Conservation (phyloP, 2,113 vertebrate genomes). For the Rhinolophus ferrumequinum region DNA sequence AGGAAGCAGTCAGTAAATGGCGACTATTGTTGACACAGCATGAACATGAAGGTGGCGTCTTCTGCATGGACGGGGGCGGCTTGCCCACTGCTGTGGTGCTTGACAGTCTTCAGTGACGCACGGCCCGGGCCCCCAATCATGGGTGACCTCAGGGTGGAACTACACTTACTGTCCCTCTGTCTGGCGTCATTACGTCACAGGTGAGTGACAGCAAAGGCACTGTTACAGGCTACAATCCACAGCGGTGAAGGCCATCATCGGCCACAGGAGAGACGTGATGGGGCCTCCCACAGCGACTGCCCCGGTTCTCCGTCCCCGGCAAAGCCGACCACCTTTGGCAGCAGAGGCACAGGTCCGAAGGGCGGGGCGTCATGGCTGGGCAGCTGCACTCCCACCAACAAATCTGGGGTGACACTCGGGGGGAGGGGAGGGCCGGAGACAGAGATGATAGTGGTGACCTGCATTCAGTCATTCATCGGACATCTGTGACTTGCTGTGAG, state of each 20-base stretch:
- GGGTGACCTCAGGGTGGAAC: background rate
- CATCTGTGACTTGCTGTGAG: background rate
- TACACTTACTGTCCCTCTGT: no score
- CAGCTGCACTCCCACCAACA: rapidly evolving
- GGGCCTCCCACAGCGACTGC: rapidly evolving
- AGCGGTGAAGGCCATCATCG: rapidly evolving
- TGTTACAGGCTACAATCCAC: rapidly evolving
- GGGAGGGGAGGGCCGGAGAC: background rate
- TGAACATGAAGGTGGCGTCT: rapidly evolving
- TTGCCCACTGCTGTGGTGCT: rapidly evolving
- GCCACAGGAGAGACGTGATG: rapidly evolving
- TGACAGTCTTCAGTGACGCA: rapidly evolving
- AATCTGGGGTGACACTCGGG: background rate
- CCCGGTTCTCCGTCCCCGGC: no score
- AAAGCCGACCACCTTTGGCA: background rate
- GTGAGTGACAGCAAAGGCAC: rapidly evolving
- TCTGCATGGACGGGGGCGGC: no score
- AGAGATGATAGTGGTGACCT: background rate
- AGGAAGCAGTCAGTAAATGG: rapidly evolving
- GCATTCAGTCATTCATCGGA: background rate
- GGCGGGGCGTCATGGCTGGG: rapidly evolving
- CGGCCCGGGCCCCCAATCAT: background rate
- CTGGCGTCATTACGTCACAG: background rate
- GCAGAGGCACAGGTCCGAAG: background rate
- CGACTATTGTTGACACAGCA: rapidly evolving